phyloP scores from a whole-genome alignment of 2,113 vertebrate genomes.

The Stigmatopora nigra region DNA sequence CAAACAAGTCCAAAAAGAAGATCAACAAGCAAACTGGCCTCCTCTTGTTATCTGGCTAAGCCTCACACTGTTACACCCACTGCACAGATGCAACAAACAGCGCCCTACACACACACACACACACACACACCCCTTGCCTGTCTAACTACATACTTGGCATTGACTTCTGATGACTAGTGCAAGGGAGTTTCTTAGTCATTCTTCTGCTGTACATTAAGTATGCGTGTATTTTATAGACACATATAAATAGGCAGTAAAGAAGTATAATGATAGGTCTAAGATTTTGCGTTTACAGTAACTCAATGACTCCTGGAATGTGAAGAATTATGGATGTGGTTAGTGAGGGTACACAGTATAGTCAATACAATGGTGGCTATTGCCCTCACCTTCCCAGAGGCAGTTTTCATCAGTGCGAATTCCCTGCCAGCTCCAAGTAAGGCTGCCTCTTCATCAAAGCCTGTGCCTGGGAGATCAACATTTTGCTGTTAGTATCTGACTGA shows the following conservation, averaged over 20 bases:
- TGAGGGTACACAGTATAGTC: neutral
- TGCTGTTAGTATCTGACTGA: slow-evolving; percentile 8
- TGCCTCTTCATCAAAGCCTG: slow-evolving; percentile 97
- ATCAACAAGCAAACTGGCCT: slow-evolving; percentile 21
- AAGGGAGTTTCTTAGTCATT: neutral
- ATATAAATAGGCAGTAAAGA: neutral
- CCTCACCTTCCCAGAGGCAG: slow-evolving; percentile 91
- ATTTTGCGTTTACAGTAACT: neutral
- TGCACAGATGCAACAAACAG: slow-evolving; percentile 19
- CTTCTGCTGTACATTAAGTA: neutral
- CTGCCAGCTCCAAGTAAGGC: slow-evolving; percentile 92
- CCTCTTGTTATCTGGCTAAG: slow-evolving; percentile 33
- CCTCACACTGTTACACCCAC: slow-evolving; percentile 40
- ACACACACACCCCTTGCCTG: slow-evolving; percentile 24
- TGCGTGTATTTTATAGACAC: neutral
- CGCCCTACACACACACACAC: slow-evolving; percentile 40
- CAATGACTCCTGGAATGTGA: neutral
- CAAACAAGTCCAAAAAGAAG: slow-evolving; percentile 18
- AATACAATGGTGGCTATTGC: neutral
- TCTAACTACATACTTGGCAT: slow-evolving; percentile 28
- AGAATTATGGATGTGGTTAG: neutral
- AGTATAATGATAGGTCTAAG: neutral
- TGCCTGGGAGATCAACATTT: slow-evolving; percentile 72
- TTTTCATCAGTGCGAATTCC: slow-evolving; percentile 99
- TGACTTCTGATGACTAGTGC: neutral